phyloP scores from a whole-genome alignment of 1,140 invertebrate species.

The Tetragnatha versicolor region DNA sequence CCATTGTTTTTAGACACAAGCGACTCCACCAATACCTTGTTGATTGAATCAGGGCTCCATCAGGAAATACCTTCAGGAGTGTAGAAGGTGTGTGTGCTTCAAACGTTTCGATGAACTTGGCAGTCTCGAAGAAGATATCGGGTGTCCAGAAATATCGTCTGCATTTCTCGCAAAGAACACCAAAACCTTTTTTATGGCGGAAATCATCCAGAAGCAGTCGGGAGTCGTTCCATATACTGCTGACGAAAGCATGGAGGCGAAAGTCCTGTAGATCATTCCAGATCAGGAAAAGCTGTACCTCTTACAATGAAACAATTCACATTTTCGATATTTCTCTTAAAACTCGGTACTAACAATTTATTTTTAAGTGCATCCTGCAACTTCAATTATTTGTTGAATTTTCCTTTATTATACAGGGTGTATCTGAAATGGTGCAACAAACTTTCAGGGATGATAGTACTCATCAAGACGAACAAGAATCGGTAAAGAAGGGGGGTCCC shows the following conservation, averaged over 20 bases:
- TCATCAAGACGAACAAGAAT: too few species aligned
- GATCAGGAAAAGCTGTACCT: background rate
- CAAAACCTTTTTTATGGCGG: background rate
- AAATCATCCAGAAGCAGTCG: background rate
- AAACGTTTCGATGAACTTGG: conserved; percentile 6
- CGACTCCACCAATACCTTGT: too few species aligned
- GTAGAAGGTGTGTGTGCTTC: background rate
- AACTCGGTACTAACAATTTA: too few species aligned
- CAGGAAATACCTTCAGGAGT: conserved; percentile 8
- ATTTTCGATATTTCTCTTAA: background rate
- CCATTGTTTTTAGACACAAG: too few species aligned
- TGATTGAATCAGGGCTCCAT: conserved; percentile 6
- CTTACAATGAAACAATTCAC: background rate
- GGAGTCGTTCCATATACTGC: conserved; percentile 21
- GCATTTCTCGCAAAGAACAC: conserved; percentile 1
- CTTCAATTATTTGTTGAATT: too few species aligned
- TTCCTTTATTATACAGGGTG: too few species aligned
- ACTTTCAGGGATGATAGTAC: too few species aligned
- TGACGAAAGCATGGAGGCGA: conserved; percentile 13
- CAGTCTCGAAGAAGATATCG: conserved; percentile 26
- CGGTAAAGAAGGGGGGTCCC: too few species aligned
- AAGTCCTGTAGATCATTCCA: conserved; percentile 12
- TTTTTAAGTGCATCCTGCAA: too few species aligned
- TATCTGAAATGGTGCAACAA: too few species aligned
- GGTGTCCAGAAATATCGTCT: conserved; percentile 24